Evolutionary conservation across 2,797 vertebrate species (phyloP).

Genomic region (Stomatorhinus walkeri): DNA sequence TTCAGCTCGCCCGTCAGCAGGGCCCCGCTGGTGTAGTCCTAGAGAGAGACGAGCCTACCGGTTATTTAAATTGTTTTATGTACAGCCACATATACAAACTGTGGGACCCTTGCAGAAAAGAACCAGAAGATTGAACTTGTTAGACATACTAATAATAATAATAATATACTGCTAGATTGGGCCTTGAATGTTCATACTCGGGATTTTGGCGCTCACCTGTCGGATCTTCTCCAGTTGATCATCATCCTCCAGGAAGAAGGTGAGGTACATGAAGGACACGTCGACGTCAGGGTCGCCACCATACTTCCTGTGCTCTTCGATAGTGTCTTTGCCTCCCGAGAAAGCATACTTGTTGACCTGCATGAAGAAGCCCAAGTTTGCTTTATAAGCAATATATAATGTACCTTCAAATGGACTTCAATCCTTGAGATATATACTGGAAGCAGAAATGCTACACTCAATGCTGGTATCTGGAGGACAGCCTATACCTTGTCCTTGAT

Average conservation of each 20-base stretch:
- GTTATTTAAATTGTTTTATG: not conserved
- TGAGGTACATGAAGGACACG: conserved; percentile 93
- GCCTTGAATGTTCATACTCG: not conserved
- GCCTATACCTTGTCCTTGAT: conserved; percentile 85
- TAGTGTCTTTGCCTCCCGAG: conserved; percentile 88
- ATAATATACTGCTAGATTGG: not conserved
- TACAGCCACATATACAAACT: not conserved
- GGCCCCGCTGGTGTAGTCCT: conserved; percentile 87
- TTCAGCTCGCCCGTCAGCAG: conserved; percentile 91
- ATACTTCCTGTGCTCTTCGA: conserved; percentile 82
- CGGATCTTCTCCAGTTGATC: conserved; percentile 82
- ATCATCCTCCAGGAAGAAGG: conserved; percentile 96
- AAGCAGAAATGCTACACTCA: not conserved
- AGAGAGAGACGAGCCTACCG: conserved; percentile 11
- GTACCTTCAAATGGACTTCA: not conserved
- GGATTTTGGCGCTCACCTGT: conserved; percentile 61
- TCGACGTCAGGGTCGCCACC: conserved; percentile 91
- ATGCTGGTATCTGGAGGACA: not conserved
- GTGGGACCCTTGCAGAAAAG: not conserved
- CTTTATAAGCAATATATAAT: not conserved
- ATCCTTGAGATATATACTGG: not conserved
- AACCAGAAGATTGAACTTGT: not conserved
- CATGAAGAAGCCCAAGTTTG: not conserved
- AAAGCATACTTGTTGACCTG: conserved; percentile 96
- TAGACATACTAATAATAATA: not conserved